Evolutionary conservation across 2,797 vertebrate species (phyloP), one percentile per base, ranked within the genome.

Genomic region (Acrossocheilus fasciatus): DNA sequence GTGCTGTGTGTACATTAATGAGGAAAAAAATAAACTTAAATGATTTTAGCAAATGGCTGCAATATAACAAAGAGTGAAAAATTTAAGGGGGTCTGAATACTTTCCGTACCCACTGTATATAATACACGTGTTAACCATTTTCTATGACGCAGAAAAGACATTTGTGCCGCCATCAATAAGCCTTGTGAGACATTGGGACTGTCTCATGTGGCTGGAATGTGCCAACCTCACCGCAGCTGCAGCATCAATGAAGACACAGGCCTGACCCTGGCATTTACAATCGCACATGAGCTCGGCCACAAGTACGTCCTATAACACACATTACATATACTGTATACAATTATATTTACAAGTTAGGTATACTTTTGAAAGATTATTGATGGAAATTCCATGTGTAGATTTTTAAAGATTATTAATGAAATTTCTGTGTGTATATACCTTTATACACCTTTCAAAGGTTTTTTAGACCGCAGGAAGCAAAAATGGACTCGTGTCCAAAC

Each of bases 101-200:
- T 30, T 30, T 30, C 30, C 30, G 30, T 30, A 30, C 30, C 30
- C 30, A 30, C 30, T 30, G 30, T 30, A 30, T 26, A 34, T 66
- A 47, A 66, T 68, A 9, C 62, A 47, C 2, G 6, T 39, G 11
- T 54, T 72, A 45, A 6, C 18, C 10, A 7, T 81, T 74, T 20
- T 85, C 26, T 84, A 30, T 88, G 77, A 20, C 34, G 36, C 91
- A 99, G 98, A 96, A 99, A 98, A 91, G 98, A 99, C 94, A 97
- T 99, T 91, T 99, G 98, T 43, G 96, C 96, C 0, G 92, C 97
- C 50, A 94, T 96, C 95, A 98, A 99, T 94, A 95, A 91, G 78
- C 98, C 98, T 0, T 99, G 98, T 6, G 98, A 99, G 95, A 99
- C 98, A 0, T 91, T 99, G 93, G 98, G 98, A 6, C 93, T 99